Conservation (phyloP, 2,113 vertebrate species). For the Cynocephalus volans region DNA sequence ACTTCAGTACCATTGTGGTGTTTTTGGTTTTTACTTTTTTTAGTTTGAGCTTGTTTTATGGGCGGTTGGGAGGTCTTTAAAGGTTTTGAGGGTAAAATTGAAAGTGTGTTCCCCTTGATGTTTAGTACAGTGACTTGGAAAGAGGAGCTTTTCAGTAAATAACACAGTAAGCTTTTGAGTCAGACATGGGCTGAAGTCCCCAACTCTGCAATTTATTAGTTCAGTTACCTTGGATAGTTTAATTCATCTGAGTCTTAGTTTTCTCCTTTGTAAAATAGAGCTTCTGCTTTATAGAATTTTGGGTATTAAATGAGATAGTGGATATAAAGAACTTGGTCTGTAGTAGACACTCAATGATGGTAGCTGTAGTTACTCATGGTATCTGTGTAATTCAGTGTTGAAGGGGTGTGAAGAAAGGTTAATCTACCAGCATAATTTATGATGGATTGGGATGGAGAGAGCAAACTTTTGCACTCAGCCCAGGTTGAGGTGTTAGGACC, state of each 20-base stretch:
- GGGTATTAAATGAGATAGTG: not conserved
- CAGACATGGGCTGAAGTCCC: not conserved
- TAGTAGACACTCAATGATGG: not conserved
- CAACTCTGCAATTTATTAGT: not conserved
- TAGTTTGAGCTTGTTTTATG: constrained; percentile 1
- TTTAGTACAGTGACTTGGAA: not conserved
- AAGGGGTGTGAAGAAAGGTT: not conserved
- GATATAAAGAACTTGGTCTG: not conserved
- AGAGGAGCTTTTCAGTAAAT: not conserved
- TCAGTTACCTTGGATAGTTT: not conserved
- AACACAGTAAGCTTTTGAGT: not conserved
- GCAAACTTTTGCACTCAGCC: not conserved
- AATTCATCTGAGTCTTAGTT: not conserved
- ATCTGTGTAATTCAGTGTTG: not conserved
- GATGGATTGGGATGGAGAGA: not conserved
- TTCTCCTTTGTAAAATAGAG: not conserved
- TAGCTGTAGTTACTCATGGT: not conserved
- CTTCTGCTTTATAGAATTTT: not conserved
- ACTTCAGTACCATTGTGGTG: not conserved
- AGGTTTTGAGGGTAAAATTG: not conserved
- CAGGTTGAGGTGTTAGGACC: not conserved
- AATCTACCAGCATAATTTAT: not conserved
- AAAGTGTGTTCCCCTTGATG: not conserved
- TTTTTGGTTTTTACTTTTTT: not conserved
- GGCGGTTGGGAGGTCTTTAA: not conserved